These are phyloP conservation scores for Homarus americanus DNA, from an alignment of 1,140 invertebrate genomes.

Conservation along the genomic window DNA sequence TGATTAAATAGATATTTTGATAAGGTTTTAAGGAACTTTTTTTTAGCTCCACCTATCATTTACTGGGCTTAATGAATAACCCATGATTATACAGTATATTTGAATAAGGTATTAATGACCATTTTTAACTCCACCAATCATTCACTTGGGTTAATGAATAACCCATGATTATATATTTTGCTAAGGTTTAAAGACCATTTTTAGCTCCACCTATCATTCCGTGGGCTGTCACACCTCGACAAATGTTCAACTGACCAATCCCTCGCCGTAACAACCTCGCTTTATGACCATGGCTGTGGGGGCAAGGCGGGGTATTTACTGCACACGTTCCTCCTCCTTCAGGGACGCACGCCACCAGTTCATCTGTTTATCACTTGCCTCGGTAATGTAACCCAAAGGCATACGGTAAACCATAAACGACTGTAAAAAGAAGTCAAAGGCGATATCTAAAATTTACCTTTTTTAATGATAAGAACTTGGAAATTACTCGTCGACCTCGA, in stretches of 20 bases:
- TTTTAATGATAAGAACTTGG: constrained; percentile 18
- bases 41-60: too few relatives aligned
- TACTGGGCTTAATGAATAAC: too few relatives aligned
- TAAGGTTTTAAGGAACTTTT: too few relatives aligned
- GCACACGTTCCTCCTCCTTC: constrained; percentile 1
- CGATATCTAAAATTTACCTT: constrained; percentile 24
- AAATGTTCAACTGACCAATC: constrained; percentile 40
- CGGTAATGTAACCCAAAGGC: background rate
- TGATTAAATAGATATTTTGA: too few relatives aligned
- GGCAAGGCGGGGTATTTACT: too few relatives aligned
- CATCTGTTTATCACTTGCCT: background rate
- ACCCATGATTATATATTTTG: constrained; percentile 41
- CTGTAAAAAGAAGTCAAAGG: constrained; percentile 32
- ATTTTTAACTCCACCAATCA: too few relatives aligned
- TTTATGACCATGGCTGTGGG: constrained; percentile 8
- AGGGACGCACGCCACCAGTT: background rate
- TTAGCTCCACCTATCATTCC: constrained; percentile 44
- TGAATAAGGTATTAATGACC: too few relatives aligned
- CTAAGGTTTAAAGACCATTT: constrained; percentile 40
- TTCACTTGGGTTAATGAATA: too few relatives aligned
- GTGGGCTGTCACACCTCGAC: constrained; percentile 41
- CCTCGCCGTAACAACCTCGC: constrained; percentile 4
- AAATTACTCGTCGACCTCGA: constrained; percentile 16
- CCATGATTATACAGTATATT: too few relatives aligned
- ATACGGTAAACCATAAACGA: background rate